phyloP scores from a whole-genome alignment of 2,797 vertebrate species.

The Podarcis siculus region DNA sequence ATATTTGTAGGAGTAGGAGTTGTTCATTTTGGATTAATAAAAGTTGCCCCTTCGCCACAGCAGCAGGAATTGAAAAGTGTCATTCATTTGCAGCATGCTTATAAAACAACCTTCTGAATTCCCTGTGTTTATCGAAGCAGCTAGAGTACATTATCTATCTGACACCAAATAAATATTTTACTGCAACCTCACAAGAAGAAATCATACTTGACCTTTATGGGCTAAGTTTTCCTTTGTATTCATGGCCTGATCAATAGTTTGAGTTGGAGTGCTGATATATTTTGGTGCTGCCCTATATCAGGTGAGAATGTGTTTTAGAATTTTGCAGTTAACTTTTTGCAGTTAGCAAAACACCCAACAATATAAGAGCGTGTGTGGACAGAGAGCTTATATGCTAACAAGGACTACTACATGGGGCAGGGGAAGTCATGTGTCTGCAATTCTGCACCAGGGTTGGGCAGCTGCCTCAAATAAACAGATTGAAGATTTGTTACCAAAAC shows the following conservation, averaged over 20 bases:
- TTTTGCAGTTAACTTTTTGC: not conserved
- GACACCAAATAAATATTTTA: conserved; percentile 22
- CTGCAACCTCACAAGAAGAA: conserved; percentile 17
- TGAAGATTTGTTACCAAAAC: no score
- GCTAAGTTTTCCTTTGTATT: conserved; percentile 28
- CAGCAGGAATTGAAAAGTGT: not conserved
- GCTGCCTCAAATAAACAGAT: no score
- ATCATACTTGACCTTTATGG: not conserved
- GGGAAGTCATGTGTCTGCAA: not conserved
- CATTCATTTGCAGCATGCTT: accelerated
- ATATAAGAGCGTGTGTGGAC: not conserved
- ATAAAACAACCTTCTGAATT: not conserved
- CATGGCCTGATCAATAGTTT: conserved; percentile 26
- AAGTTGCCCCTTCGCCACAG: not conserved
- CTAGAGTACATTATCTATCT: conserved; percentile 7
- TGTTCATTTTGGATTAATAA: no score
- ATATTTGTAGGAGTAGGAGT: no score
- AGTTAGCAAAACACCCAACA: not conserved
- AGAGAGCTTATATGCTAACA: not conserved
- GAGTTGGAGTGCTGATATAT: not conserved
- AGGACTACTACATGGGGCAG: not conserved
- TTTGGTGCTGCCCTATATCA: conserved; percentile 32
- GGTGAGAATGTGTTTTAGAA: not conserved
- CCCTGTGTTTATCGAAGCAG: accelerated
- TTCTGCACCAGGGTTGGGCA: no score